These are phyloP conservation scores for Oplegnathus fasciatus DNA, from an alignment of 2,113 vertebrate species.

Conservation along the genomic window DNA sequence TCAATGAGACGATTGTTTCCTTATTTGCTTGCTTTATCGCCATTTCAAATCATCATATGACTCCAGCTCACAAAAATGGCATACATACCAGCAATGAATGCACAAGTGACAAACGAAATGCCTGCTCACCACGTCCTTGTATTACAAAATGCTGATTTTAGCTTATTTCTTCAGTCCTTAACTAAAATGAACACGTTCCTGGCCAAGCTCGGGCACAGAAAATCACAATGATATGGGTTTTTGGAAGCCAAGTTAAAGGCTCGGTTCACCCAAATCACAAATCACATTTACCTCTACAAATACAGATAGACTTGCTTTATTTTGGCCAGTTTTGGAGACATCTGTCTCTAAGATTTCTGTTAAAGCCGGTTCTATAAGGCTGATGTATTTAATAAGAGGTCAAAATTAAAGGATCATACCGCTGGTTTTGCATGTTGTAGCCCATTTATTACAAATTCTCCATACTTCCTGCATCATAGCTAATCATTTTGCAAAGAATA, in stretches of 20 bases:
- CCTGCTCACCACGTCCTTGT: not conserved
- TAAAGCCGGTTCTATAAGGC: no score
- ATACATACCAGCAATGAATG: constrained; percentile 60
- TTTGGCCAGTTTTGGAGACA: not conserved
- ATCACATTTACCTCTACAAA: not conserved
- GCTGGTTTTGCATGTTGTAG: not conserved
- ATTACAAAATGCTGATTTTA: constrained; percentile 28
- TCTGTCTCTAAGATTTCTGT: not conserved
- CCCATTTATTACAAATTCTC: not conserved
- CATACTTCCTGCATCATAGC: not conserved
- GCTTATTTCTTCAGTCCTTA: not conserved
- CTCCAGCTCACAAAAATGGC: constrained; percentile 48
- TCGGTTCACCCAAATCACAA: not conserved
- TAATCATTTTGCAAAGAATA: not conserved
- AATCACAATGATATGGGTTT: not conserved
- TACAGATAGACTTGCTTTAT: not conserved
- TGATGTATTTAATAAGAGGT: not conserved
- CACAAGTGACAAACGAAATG: constrained; percentile 62
- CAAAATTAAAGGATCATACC: not conserved
- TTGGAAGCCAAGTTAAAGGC: not conserved
- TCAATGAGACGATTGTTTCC: constrained; percentile 73
- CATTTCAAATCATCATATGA: constrained; percentile 74
- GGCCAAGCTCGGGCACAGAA: not conserved
- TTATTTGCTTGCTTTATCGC: constrained; percentile 60
- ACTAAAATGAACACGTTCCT: not conserved